Percentiles rank a stretch among this genome's conserved stretches.
These are phyloP conservation scores for Platysteira castanea DNA, from an alignment of 2,113 vertebrate genomes.

Conservation along the genomic window DNA sequence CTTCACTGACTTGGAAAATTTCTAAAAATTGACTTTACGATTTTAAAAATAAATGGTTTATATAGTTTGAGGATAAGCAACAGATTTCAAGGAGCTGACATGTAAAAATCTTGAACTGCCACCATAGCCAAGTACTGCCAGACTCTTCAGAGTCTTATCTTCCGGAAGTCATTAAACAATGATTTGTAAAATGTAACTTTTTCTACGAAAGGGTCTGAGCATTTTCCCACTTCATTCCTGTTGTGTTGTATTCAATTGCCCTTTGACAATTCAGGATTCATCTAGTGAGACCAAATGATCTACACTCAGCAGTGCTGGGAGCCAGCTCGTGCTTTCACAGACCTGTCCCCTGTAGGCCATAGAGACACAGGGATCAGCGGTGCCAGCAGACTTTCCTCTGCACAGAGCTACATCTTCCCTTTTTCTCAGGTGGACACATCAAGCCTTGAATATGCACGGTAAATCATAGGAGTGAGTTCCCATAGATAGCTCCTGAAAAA, in stretches of 20 bases:
- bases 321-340: neutral
- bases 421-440: neutral
- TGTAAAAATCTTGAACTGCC: neutral
- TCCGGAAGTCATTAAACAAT: neutral
- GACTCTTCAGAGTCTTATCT: neutral
- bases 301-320: neutral
- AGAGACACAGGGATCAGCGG: neutral
- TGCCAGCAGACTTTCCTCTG: neutral
- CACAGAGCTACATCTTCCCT: neutral
- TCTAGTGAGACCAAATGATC: neutral
- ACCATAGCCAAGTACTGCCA: neutral
- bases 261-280: neutral
- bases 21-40: neutral
- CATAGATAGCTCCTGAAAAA: neutral
- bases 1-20: neutral
- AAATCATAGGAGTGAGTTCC: neutral
- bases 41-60: neutral
- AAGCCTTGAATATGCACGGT: neutral
- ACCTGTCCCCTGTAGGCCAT: fast-evolving
- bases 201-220: neutral
- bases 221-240: neutral
- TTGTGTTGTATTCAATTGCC: neutral
- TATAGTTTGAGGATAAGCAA: neutral
- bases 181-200: neutral
- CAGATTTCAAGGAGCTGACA: neutral